Conservation (phyloP, 2,888 invertebrate species). For the Mesorhabditis belari region DNA sequence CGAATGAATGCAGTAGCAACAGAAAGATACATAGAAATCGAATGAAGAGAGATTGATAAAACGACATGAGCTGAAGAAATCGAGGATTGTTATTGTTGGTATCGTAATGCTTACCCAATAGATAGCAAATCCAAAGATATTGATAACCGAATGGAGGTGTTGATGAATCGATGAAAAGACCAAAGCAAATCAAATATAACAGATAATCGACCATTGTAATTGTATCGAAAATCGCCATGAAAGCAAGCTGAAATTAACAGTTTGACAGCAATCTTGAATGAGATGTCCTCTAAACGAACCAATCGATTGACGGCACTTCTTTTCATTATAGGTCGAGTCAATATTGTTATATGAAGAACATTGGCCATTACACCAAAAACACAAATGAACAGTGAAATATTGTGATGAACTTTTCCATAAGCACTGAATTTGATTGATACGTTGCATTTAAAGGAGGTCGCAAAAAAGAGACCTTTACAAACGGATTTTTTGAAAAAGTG, state of each 20-base stretch:
- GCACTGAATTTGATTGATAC: too few relatives aligned
- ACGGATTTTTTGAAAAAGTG: too few relatives aligned
- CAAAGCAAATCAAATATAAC: constrained; percentile 31
- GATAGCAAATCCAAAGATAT: constrained; percentile 12
- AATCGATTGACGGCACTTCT: constrained; percentile 35
- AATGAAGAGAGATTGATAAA: constrained; percentile 30
- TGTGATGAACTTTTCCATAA: not conserved
- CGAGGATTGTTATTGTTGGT: too few relatives aligned
- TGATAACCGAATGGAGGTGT: constrained; percentile 28
- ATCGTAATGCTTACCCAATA: not conserved
- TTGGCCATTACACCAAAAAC: constrained; percentile 25
- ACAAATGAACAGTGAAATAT: not conserved
- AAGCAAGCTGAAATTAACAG: constrained; percentile 13
- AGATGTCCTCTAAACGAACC: constrained; percentile 7
- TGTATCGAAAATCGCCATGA: constrained; percentile 37
- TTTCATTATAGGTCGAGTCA: constrained; percentile 33
- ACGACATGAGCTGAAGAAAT: constrained; percentile 16
- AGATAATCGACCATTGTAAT: constrained; percentile 35
- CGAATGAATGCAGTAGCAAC: constrained; percentile 37
- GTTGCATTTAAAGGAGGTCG: too few relatives aligned
- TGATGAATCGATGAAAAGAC: constrained; percentile 17
- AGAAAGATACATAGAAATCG: constrained; percentile 34
- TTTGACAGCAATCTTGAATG: too few relatives aligned
- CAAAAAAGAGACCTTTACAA: too few relatives aligned
- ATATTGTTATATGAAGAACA: constrained; percentile 27